These are phyloP conservation scores for Fopius arisanus DNA, from an alignment of 1,140 invertebrate genomes.

Conservation along the genomic window DNA sequence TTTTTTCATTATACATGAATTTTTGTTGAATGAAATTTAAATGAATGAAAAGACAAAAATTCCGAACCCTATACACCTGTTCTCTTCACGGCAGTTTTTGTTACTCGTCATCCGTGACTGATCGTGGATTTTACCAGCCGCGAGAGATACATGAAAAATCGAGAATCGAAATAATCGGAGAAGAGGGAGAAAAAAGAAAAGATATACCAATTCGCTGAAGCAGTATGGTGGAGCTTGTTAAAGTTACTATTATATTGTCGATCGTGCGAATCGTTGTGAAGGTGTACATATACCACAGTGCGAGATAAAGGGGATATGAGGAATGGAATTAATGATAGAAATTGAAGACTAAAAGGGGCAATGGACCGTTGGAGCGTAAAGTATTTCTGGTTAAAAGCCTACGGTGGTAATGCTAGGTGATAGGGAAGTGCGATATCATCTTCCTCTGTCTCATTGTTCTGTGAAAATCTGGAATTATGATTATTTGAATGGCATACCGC, in stretches of 20 bases:
- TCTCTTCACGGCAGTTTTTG: slow-evolving; percentile 27
- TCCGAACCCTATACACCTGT: slow-evolving; percentile 19
- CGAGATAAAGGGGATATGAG: not conserved
- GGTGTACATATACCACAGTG: not conserved
- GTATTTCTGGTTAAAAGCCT: not conserved
- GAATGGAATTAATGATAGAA: not conserved
- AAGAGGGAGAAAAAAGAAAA: not conserved
- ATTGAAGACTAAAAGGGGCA: not conserved
- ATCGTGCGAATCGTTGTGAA: slow-evolving; percentile 12
- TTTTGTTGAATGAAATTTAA: no score
- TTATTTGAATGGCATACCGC: not conserved
- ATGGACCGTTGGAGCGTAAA: not conserved
- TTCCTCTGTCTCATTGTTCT: not conserved
- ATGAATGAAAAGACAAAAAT: no score
- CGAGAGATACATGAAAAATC: not conserved
- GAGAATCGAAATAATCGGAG: not conserved
- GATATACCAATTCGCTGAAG: not conserved
- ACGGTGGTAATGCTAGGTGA: not conserved
- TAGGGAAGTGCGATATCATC: not conserved
- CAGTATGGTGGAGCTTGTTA: not conserved
- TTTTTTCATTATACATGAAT: no score
- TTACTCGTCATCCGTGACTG: slow-evolving; percentile 28
- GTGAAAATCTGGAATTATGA: not conserved
- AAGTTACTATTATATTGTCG: slow-evolving; percentile 2
- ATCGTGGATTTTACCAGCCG: slow-evolving; percentile 23